Percentiles rank a stretch among this genome's conserved stretches.
These are phyloP conservation scores for Heliconius eleuchia DNA, from an alignment of 1,140 invertebrate species.

Conservation along the genomic window DNA sequence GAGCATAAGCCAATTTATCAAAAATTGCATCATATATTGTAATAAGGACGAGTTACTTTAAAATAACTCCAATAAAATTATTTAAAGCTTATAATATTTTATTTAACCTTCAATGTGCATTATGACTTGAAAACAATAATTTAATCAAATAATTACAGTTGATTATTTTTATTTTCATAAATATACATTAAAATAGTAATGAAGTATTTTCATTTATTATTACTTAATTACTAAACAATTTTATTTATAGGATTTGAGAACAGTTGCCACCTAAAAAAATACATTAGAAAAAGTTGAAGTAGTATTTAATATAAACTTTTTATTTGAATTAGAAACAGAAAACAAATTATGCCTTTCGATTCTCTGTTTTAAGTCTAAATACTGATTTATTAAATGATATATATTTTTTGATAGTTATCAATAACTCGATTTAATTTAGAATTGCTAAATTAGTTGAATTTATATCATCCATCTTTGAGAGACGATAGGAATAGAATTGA, in stretches of 20 bases:
- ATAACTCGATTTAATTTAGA: background rate
- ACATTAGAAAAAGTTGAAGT: too few species aligned
- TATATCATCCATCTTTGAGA: background rate
- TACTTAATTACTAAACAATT: too few species aligned
- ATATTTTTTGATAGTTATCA: background rate
- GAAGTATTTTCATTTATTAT: too few species aligned
- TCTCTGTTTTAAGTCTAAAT: background rate
- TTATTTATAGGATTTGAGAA: too few species aligned
- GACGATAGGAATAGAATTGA: background rate
- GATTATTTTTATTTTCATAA: too few species aligned
- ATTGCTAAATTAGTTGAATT: background rate
- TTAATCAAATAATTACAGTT: too few species aligned
- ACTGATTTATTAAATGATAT: background rate
- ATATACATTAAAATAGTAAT: too few species aligned
- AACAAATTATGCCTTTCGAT: background rate
- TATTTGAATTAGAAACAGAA: background rate
- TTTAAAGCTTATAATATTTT: background rate
- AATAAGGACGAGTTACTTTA: background rate
- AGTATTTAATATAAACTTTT: background rate
- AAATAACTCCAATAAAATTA: background rate
- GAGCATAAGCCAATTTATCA: slow-evolving; percentile 4
- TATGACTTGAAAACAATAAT: background rate
- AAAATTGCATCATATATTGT: background rate
- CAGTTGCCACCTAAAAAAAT: too few species aligned
- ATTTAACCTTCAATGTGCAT: background rate